Percentiles rank a stretch among this genome's conserved stretches.
Evolutionary conservation across 2,888 invertebrate genomes (phyloP).

Genomic region (Dorcus hopei): DNA sequence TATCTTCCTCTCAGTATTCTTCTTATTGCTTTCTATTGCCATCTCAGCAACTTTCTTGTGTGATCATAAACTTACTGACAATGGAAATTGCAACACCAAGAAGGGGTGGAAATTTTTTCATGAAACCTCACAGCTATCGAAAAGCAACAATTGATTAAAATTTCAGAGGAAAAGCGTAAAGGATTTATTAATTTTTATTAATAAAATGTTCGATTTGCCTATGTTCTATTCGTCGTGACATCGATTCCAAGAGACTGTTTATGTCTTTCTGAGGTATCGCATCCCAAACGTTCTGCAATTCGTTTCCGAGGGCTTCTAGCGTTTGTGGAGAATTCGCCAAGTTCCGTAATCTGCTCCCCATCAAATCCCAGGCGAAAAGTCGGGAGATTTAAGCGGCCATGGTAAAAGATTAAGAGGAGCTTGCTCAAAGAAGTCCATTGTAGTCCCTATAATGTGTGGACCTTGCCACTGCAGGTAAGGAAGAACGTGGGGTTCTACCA

Average conservation of each 20-base stretch:
- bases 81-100: too few species aligned
- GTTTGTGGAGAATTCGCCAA: conserved; percentile 4
- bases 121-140: too few species aligned
- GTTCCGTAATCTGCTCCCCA: not conserved
- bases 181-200: too few species aligned
- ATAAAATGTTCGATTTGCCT: too few species aligned
- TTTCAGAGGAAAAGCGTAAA: too few species aligned
- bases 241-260: not conserved
- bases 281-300: not conserved
- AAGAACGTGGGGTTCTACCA: conserved; percentile 1
- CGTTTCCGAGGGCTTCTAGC: not conserved
- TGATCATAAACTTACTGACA: too few species aligned
- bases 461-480: not conserved
- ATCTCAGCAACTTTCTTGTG: too few species aligned
- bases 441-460: not conserved
- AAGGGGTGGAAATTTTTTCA: too few species aligned
- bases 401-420: not conserved
- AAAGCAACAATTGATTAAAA: too few species aligned
- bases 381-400: conserved; percentile 1
- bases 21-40: too few species aligned
- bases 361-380: conserved; percentile 4
- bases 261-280: not conserved
- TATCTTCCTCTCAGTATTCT: too few species aligned
- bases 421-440: not conserved
- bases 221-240: not conserved